These are phyloP conservation scores for Phaethornis superciliosus DNA, from an alignment of 2,113 vertebrate genomes.

Conservation along the genomic window DNA sequence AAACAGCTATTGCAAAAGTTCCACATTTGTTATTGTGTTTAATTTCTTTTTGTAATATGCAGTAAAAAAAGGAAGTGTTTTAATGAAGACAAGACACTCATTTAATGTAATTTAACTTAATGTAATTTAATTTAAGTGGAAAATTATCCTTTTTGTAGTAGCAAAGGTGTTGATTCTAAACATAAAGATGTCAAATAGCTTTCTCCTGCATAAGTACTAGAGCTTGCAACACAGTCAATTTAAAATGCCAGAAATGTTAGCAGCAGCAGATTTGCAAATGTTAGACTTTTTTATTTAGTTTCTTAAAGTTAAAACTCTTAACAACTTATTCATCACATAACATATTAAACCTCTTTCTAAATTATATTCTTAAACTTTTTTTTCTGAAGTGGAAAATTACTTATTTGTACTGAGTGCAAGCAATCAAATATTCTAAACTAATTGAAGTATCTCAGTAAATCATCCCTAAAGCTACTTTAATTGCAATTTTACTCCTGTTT, in stretches of 20 bases:
- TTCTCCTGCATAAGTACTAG: not conserved
- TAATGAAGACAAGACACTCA: not conserved
- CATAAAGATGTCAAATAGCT: not conserved
- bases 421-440: not conserved
- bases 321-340: not conserved
- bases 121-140: not conserved
- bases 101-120: not conserved
- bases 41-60: not conserved
- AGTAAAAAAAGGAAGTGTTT: not conserved
- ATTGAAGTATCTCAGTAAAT: not conserved
- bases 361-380: not conserved
- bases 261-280: not conserved
- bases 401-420: conserved; percentile 17
- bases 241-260: not conserved
- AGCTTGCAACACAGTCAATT: not conserved
- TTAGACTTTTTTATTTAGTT: not conserved
- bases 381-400: not conserved
- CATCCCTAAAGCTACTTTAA: not conserved
- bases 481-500: not conserved
- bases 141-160: not conserved
- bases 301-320: not conserved
- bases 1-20: not conserved
- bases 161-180: not conserved
- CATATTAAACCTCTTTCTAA: not conserved
- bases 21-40: not conserved